Base-by-base conservation (phyloP, 2,113 vertebrate species). In the Coreoperca whiteheadi region DNA sequence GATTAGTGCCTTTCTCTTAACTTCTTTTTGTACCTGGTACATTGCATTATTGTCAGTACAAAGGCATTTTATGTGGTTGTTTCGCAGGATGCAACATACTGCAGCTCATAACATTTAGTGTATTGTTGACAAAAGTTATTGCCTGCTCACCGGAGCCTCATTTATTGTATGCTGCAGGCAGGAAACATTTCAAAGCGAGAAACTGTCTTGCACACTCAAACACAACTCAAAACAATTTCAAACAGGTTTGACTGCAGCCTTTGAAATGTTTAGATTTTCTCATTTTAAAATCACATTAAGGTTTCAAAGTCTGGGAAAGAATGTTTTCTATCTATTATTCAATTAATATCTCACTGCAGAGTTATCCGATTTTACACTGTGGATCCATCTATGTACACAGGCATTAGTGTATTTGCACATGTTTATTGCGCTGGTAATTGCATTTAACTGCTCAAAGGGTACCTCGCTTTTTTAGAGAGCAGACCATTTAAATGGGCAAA, bases 121-220 rank as follows among this genome's bases (percentile, higher is more conserved):
- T 84, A 79, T 48, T 87, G 82, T 88, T 91, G 89, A 89, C 79
- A 87, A 81, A 88, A 90, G 67, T 82, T 90, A 83, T 86, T 80
- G 85, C 83, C 90, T 84, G 87, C 88, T 85, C 88, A 87, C 83
- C 34, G 59, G 76, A 86, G 89, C 88, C 88, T 92, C 89, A 84
- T 93, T 93, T 94, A 91, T 89, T 84, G 86, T 54, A 48, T 46
- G 90, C 90, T 91, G 18, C 82, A 90, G 92, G 92, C 90, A 82
- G 85, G 77, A 88, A 81, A 74, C 73, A 71, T 91, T 93, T 91
- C 85, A 92, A 91, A 90, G 90, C 68, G 70, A 91, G 70, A 90
- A 89, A 87, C 51, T 77, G 66, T 84, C 77, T 88, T 77, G 66
- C 59, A 64, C n/a, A 32, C 30, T 50, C 54, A 71, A 65, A 70